Evolutionary conservation across 2,888 invertebrate species (phyloP).

Genomic region (Caradrina clavipalpis): DNA sequence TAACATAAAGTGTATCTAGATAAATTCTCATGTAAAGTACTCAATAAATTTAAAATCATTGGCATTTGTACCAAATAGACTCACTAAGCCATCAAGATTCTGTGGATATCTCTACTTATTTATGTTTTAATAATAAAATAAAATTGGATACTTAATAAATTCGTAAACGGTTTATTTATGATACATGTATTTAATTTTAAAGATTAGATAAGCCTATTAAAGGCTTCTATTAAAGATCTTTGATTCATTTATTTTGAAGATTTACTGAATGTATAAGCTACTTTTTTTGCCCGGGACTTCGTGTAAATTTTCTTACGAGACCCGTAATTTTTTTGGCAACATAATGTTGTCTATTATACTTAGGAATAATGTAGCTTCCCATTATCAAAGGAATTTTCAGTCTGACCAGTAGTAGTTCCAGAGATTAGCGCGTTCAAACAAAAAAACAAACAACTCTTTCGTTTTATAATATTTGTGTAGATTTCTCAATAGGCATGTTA

Average conservation of each 20-base stretch:
- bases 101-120: background rate
- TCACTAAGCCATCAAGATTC: background rate
- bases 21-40: constrained; percentile 16
- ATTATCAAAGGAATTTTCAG: too few species aligned
- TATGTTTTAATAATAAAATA: constrained; percentile 13
- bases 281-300: too few species aligned
- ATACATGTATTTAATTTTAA: constrained; percentile 8
- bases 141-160: constrained; percentile 15
- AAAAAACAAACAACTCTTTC: too few species aligned
- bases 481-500: background rate
- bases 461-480: too few species aligned
- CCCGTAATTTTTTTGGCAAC: too few species aligned
- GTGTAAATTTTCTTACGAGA: too few species aligned
- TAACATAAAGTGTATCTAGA: constrained; percentile 3
- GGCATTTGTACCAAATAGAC: constrained; percentile 6
- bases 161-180: constrained; percentile 12
- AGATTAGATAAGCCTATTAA: constrained; percentile 16
- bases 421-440: too few species aligned
- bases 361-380: too few species aligned
- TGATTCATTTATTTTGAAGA: background rate
- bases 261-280: background rate
- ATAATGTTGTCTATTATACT: too few species aligned
- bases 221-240: background rate
- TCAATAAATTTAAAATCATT: constrained; percentile 26
- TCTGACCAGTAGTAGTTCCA: too few species aligned